Base-by-base conservation (phyloP, 2,113 vertebrate species). In the Leucoraja erinaceus region DNA sequence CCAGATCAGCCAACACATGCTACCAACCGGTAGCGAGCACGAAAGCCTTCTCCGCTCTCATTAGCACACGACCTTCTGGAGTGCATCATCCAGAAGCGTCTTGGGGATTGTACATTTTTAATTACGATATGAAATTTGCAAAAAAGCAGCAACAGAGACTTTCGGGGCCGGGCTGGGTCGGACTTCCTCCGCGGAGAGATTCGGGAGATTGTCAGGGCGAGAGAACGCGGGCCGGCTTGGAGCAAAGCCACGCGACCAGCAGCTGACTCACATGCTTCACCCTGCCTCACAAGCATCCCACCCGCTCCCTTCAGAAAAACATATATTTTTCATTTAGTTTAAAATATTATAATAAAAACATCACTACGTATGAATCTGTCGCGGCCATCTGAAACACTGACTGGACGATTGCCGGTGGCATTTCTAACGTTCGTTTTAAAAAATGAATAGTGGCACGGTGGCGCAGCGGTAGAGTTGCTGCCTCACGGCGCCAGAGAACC, bases 91-190 rank as follows among this genome's bases (percentile, higher is more conserved):
- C 59, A 90, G 22, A 90, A 20, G 9, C 6, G 38, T 18, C n/a
- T 70, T 54, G 3, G 9, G 90, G 90, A 91, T 47, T 70, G 38
- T 91, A 91, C 72, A 72, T 91, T 14, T 91, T 91, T 91, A 54
- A 91, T 70, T 33, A 47, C 14, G 33, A 47, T 91, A 20, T 91
- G 38, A 91, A 91, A 54, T 91, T 74, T 72, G 66, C 66, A 72
- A 74, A 91, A 91, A 72, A 47, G 90, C 90, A 74, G 68, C 68
- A 91, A 11, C 9, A 74, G 38, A 91, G 12, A 10, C 38, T n/a
- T n/a, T n/a, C n/a, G n/a, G n/a, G n/a, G n/a, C n/a, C n/a, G n/a
- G n/a, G 47, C 22, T 72, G 33, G 10, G 38, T 66, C 28, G 22
- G 90, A 33, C 11, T 12, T 0, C 72, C 68, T 91, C 59, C 2